These are phyloP conservation scores for Ceratoteleas bidentatus DNA, from an alignment of 1,140 invertebrate species.

Conservation along the genomic window DNA sequence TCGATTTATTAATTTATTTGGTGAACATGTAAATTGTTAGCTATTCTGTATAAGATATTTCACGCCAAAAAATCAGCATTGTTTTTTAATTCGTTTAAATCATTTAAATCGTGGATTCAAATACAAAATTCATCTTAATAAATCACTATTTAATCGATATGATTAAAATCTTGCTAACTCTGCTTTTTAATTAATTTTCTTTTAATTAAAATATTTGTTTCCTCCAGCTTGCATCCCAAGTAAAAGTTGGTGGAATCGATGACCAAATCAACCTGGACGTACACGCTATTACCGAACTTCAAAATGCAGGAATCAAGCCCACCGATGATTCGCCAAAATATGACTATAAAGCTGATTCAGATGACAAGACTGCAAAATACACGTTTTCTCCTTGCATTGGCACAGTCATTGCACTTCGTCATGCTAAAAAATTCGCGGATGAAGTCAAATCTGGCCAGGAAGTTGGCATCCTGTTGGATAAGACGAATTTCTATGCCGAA, in stretches of 20 bases:
- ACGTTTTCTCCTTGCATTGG: slow-evolving; percentile 85
- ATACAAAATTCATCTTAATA: too few species aligned
- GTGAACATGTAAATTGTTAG: too few species aligned
- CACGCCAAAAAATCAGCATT: too few species aligned
- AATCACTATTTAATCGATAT: too few species aligned
- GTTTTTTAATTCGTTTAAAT: too few species aligned
- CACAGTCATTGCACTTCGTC: slow-evolving; percentile 87
- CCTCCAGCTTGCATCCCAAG: slow-evolving; percentile 89
- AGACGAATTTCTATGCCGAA: slow-evolving; percentile 98
- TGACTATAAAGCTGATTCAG: slow-evolving; percentile 87
- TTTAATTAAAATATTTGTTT: not conserved
- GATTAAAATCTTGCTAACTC: too few species aligned
- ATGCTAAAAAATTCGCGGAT: slow-evolving; percentile 93
- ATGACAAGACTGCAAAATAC: slow-evolving; percentile 86
- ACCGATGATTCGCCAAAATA: slow-evolving; percentile 98
- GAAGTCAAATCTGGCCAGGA: slow-evolving; percentile 91
- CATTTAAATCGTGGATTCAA: too few species aligned
- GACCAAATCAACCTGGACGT: slow-evolving; percentile 95
- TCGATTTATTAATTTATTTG: too few species aligned
- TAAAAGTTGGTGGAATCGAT: slow-evolving; percentile 87
- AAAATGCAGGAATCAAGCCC: slow-evolving; percentile 87
- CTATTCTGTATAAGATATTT: too few species aligned
- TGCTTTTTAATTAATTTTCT: too few species aligned
- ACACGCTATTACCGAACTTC: slow-evolving; percentile 95
- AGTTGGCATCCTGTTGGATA: slow-evolving; percentile 95